Base-by-base conservation (phyloP, 2,888 invertebrate species). In the Vanessa cardui region DNA sequence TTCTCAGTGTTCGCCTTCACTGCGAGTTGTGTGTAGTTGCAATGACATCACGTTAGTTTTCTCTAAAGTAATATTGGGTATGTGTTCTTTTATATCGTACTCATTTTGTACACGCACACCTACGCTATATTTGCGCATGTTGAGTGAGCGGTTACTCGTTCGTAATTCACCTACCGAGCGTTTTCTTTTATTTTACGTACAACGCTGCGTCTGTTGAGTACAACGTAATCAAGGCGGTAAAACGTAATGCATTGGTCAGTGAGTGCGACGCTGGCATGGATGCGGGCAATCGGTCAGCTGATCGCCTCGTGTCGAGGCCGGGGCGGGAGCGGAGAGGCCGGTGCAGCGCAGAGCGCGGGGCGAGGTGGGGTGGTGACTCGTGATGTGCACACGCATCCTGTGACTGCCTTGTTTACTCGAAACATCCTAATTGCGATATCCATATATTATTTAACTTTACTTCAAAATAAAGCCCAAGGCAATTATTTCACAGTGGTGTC, bases 201-300 rank as follows among this genome's bases (percentile, higher is more conserved):
- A 68, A 21, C 54, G 68, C 70, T 64, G 72, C 65, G 62, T 69
- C 59, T 62, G 68, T 72, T 21, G 26, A 62, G 68, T 81, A 83
- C 81, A 80, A 81, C 80, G 78, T 76, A 78, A 77, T 74, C 78
- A 81, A 80, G 80, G 82, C 83, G 80, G 81, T 78, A 79, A 76
- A 78, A 80, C 83, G 81, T 84, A 84, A 85, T 85, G 86, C 86
- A 85, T 81, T 78, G 78, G 74, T 74, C 73, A 78, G 74, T 77
- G 79, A 75, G 72, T 75, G 79, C 80, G 77, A 78, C 77, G 80
- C 78, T 78, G 82, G 77, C 39, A 12, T 33, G 9, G 56, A 33
- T 76, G 74, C 80, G 83, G 78, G 64, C 58, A 79, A 75, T 73
- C 85, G 84, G 90, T 90, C 90, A 90, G 90, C 91, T 90, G 91